Conservation (phyloP, 2,113 vertebrate genomes). For the Prietella phreatophila region DNA sequence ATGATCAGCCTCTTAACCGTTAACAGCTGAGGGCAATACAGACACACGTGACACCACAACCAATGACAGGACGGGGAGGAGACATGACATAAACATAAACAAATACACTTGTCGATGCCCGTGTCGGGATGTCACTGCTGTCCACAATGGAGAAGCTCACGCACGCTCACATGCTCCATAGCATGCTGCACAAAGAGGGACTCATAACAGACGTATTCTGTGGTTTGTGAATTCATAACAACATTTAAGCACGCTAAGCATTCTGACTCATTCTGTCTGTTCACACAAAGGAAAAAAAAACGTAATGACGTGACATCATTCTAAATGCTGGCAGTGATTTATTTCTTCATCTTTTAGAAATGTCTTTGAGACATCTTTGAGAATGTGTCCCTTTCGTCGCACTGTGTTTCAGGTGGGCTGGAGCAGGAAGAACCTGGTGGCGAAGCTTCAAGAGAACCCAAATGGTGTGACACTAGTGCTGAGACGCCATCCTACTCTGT, state of each 20-base stretch:
- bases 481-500: slow-evolving; percentile 78
- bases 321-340: not conserved
- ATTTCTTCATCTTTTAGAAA: not conserved
- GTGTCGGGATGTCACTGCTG: too few relatives aligned
- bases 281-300: not conserved
- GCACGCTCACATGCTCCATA: too few relatives aligned
- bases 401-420: slow-evolving; percentile 83
- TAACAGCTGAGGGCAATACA: too few relatives aligned
- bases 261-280: not conserved
- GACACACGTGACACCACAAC: too few relatives aligned
- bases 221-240: not conserved
- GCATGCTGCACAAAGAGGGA: too few relatives aligned
- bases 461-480: slow-evolving; percentile 77
- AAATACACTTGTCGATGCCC: too few relatives aligned
- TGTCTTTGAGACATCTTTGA: not conserved
- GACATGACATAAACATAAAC: too few relatives aligned
- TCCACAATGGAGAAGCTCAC: too few relatives aligned
- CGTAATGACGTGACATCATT: too few relatives aligned
- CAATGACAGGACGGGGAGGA: too few relatives aligned
- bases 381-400: not conserved
- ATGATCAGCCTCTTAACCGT: too few relatives aligned
- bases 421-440: slow-evolving; percentile 77
- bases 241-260: not conserved
- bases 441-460: slow-evolving; percentile 80
- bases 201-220: too few relatives aligned